Evolutionary conservation across 2,113 vertebrate species (phyloP).

Genomic region (Ciconia boyciana): DNA sequence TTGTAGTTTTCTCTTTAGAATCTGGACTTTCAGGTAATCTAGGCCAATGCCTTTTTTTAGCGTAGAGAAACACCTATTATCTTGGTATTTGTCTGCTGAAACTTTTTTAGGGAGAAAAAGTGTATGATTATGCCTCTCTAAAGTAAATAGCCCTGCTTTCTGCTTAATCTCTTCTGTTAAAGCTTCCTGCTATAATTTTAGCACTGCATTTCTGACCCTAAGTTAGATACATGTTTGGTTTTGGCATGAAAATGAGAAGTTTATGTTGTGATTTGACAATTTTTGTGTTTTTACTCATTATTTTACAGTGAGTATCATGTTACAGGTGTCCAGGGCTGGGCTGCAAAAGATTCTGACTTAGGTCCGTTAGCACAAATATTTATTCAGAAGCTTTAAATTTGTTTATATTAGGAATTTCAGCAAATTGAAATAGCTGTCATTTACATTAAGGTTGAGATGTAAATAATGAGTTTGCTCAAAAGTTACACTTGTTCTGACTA

Average conservation of each 20-base stretch:
- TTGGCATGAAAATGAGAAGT: not conserved
- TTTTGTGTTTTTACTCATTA: not conserved
- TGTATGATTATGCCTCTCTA: not conserved
- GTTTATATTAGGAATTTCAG: not conserved
- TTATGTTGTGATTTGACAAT: not conserved
- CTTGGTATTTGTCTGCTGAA: not conserved
- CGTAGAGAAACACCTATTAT: not conserved
- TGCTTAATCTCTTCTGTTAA: not conserved
- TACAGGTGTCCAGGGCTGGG: not conserved
- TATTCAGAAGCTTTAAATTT: not conserved
- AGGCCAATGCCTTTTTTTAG: not conserved
- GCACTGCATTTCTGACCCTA: not conserved
- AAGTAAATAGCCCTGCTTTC: not conserved
- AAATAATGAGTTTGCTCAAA: not conserved
- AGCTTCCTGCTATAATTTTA: not conserved
- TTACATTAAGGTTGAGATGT: not conserved
- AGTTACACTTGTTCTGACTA: not conserved
- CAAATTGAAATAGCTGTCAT: not conserved
- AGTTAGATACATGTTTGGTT: not conserved
- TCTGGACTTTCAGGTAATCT: not conserved
- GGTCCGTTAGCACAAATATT: not conserved
- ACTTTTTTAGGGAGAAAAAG: not conserved
- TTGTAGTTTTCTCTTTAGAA: not conserved
- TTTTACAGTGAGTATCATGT: not conserved
- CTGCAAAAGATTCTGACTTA: not conserved